These are phyloP conservation scores for Dendrolimus punctatus DNA, from an alignment of 1,140 invertebrate species.

Conservation along the genomic window DNA sequence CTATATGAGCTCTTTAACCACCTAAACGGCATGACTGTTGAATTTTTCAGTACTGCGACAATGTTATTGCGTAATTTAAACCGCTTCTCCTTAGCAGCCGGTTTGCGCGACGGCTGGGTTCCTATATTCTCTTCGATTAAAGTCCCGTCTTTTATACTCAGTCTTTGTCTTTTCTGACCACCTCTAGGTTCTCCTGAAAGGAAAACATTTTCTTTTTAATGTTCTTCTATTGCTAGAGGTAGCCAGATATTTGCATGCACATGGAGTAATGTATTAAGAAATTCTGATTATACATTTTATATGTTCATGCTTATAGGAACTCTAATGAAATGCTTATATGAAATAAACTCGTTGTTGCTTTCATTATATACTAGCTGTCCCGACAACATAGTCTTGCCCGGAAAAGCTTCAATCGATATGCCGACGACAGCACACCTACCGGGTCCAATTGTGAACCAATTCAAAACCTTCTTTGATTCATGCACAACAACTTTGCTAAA, in stretches of 20 bases:
- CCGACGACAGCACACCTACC: too few species aligned
- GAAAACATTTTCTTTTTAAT: constrained; percentile 32
- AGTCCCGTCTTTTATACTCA: constrained; percentile 6
- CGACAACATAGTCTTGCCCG: too few species aligned
- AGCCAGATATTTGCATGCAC: constrained; percentile 28
- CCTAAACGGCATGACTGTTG: constrained; percentile 55
- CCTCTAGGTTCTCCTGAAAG: constrained; percentile 55
- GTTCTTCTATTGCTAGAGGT: constrained; percentile 18
- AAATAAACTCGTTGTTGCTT: too few species aligned
- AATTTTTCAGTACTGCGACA: constrained; percentile 42
- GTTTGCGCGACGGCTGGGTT: neutral
- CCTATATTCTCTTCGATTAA: neutral
- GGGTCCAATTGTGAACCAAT: too few species aligned
- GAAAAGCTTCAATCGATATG: too few species aligned
- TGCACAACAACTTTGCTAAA: too few species aligned
- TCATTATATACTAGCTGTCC: too few species aligned
- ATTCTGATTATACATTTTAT: too few species aligned
- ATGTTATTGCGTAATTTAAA: constrained; percentile 49
- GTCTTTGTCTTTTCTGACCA: constrained; percentile 22
- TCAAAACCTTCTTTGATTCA: too few species aligned
- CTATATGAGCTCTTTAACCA: constrained; percentile 57
- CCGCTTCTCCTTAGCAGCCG: constrained; percentile 38
- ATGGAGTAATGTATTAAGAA: neutral
- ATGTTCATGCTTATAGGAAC: too few species aligned
- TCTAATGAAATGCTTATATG: too few species aligned